Conservation (phyloP, 2,888 invertebrate genomes). For the Lasioglossum marginatum region DNA sequence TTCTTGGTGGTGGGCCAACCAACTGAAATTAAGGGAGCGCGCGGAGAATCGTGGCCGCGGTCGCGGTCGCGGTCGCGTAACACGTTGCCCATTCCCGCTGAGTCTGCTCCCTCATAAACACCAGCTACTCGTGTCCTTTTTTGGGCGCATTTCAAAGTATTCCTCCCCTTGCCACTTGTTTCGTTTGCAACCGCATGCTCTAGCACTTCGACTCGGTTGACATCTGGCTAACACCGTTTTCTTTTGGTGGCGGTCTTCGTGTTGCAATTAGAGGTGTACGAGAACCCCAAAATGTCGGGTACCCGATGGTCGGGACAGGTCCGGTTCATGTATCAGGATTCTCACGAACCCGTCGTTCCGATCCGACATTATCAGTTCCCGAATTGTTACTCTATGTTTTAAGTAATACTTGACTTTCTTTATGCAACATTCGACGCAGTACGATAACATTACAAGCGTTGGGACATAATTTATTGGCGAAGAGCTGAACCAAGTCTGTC, state of each 20-base stretch:
- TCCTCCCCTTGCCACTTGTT: not conserved
- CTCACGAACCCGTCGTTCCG: no score
- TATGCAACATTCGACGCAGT: not conserved
- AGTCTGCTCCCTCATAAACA: not conserved
- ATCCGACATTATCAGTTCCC: not conserved
- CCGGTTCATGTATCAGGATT: no score
- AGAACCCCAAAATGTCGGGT: no score
- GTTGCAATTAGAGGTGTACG: no score
- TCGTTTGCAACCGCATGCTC: not conserved
- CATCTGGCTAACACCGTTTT: not conserved
- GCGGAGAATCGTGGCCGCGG: conserved; percentile 8
- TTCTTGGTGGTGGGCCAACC: conserved; percentile 62
- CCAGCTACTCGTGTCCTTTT: not conserved
- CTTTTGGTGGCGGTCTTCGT: not conserved
- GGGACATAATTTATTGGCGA: not conserved
- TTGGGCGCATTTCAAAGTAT: not conserved
- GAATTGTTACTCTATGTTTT: no score
- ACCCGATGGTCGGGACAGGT: no score
- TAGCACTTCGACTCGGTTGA: not conserved
- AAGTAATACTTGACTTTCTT: not conserved
- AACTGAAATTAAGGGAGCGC: not conserved
- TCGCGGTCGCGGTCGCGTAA: conserved; percentile 16
- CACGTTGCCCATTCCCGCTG: not conserved
- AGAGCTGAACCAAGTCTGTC: not conserved
- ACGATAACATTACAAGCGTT: not conserved